Evolutionary conservation across 2,113 vertebrate species (phyloP).

Genomic region (Gulo gulo): DNA sequence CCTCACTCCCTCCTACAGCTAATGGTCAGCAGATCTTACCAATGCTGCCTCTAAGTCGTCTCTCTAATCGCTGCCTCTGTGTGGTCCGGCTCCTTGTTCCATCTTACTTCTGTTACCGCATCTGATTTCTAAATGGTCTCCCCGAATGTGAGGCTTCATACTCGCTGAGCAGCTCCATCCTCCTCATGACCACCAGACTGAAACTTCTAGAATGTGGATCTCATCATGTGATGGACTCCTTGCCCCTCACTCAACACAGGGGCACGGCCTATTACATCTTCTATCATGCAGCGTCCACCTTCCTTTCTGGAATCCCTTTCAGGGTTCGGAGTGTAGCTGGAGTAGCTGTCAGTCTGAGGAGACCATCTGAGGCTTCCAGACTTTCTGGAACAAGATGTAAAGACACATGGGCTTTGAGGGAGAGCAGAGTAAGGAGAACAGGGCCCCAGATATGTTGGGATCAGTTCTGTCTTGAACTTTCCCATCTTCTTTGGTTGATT

Average conservation of each 20-base stretch:
- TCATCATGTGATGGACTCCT: rapidly evolving
- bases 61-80: neutral
- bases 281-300: neutral
- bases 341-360: neutral
- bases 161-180: neutral
- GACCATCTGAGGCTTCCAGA: neutral
- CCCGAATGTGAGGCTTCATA: neutral
- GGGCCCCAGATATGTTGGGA: neutral
- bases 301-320: neutral
- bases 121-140: neutral
- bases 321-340: neutral
- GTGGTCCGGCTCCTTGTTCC: neutral
- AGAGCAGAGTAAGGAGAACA: neutral
- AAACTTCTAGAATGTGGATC: neutral
- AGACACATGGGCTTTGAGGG: neutral
- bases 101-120: neutral
- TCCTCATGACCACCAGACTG: neutral
- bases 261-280: neutral
- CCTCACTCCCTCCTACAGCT: neutral
- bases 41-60: neutral
- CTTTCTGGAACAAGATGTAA: neutral
- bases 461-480: neutral
- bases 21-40: neutral
- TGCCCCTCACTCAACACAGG: rapidly evolving
- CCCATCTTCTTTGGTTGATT: neutral